Evolutionary conservation across 2,888 invertebrate species (phyloP), one percentile per base, ranked within the genome.

Genomic region (Eustalomyia histrio): DNA sequence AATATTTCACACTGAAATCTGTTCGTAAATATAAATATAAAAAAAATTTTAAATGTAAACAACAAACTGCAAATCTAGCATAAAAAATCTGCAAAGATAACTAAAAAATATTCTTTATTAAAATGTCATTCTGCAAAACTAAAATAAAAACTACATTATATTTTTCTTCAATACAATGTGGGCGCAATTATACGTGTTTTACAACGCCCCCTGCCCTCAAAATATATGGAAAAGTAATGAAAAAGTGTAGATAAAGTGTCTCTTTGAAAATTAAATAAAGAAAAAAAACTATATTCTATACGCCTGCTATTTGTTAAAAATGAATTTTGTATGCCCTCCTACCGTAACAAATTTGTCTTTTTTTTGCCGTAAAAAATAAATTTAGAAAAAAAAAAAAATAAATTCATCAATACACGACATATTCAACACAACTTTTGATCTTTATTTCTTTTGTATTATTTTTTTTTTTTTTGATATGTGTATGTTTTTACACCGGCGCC

Each of bases 241-340:
- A 1, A 57, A 17, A 16, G 35, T 2, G 33, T 55, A 29, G 29
- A 29, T 29, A 9, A 63, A 57, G 47, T 55, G 35, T 61, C 14
- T n/a, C 65, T 50, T 57, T 17, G 12, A 63, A 21, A 43, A 64
- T 63, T 61, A 69, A 12, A 72, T 67, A 7, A 43, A 53, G 47
- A 53, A 52, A 18, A n/a, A 39, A 52, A 65, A 57, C 21, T 55
- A 60, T 18, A 14, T 7, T 39, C 47, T 8, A 39, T 60, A 71
- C 80, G 80, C 80, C 80, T 80, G 76, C 50, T 64, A 63, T 74
- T 68, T 57, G 64, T 64, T 57, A 58, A 61, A 73, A 64, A 74
- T 52, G 24, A 68, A 80, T 73, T 80, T 76, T 64, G 0, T 64
- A 69, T 76, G 73, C 80, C 80, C 73, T 80, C 76, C 80, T 80